Evolutionary conservation across 2,888 invertebrate genomes (phyloP).

Genomic region (Trissolcus brochymenae): DNA sequence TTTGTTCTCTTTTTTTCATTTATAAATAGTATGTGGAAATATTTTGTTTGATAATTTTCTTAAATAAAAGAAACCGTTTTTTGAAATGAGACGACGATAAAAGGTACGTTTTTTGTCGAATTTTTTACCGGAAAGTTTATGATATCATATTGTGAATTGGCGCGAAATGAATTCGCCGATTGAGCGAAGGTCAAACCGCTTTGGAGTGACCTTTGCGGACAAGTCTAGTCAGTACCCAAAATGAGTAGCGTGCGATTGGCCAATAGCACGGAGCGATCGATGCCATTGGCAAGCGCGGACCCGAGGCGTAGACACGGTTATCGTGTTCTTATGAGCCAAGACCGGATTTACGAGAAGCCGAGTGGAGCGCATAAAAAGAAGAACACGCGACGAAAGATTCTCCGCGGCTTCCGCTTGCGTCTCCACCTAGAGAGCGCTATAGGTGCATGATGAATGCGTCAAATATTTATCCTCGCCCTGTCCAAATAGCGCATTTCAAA

Average conservation of each 20-base stretch:
- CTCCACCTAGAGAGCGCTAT: constrained; percentile 43
- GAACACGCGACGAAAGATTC: constrained; percentile 57
- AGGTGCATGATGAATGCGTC: constrained; percentile 47
- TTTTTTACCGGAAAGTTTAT: no score
- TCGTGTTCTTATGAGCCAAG: constrained; percentile 54
- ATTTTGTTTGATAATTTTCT: no score
- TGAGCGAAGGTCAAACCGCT: neutral
- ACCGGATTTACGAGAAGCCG: constrained; percentile 54
- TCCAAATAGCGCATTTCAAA: constrained; percentile 28
- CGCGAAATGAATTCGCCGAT: neutral
- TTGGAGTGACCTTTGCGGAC: neutral
- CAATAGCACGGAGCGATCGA: constrained; percentile 33
- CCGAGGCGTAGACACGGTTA: constrained; percentile 48
- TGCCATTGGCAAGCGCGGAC: constrained; percentile 48
- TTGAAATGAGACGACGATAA: no score
- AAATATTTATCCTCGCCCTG: constrained; percentile 47
- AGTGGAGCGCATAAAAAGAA: constrained; percentile 50
- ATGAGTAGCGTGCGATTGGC: constrained; percentile 24
- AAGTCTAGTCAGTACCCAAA: constrained; percentile 9
- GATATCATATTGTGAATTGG: no score
- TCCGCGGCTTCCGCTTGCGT: constrained; percentile 50
- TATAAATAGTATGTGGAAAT: no score
- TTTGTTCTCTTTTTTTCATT: no score
- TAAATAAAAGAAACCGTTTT: no score
- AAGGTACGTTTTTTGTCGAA: no score